These are phyloP conservation scores for Pseudomyrmex cubaensis DNA, from an alignment of 1,140 invertebrate species.

Conservation along the genomic window DNA sequence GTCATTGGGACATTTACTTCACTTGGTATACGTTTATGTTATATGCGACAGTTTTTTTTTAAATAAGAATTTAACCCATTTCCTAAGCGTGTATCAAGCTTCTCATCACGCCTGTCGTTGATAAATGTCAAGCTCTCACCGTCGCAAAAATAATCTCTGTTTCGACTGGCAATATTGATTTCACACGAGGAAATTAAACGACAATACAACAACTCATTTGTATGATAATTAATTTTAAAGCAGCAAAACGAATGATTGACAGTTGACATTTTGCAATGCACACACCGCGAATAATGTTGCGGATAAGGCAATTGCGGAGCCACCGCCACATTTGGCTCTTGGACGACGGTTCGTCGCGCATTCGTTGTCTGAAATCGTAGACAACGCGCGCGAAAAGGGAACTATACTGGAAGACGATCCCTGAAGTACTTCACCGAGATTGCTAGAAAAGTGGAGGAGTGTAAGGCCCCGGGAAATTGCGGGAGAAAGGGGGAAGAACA, in stretches of 20 bases:
- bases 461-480: constrained; percentile 32
- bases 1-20: too few species aligned
- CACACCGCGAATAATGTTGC: neutral
- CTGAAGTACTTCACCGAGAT: constrained; percentile 47
- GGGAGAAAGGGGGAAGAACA: neutral
- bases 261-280: neutral
- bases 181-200: neutral
- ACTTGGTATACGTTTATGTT: neutral
- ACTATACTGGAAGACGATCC: constrained; percentile 37
- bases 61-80: neutral
- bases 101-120: neutral
- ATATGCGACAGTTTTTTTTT: neutral
- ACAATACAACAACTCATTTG: neutral
- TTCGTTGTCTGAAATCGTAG: constrained; percentile 21
- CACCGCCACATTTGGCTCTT: too few species aligned
- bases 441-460: constrained; percentile 50
- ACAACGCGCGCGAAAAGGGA: neutral
- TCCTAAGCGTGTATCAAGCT: neutral
- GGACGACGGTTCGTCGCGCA: neutral
- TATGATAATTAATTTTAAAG: constrained; percentile 7
- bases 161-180: neutral
- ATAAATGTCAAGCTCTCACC: neutral
- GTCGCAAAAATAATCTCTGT: neutral
- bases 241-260: neutral
- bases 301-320: constrained; percentile 44